A percentile compares a stretch with the other conserved stretches of the same genome.
These are phyloP conservation scores for Euborellia annulipes DNA, from an alignment of 1,140 invertebrate species.

Conservation along the genomic window DNA sequence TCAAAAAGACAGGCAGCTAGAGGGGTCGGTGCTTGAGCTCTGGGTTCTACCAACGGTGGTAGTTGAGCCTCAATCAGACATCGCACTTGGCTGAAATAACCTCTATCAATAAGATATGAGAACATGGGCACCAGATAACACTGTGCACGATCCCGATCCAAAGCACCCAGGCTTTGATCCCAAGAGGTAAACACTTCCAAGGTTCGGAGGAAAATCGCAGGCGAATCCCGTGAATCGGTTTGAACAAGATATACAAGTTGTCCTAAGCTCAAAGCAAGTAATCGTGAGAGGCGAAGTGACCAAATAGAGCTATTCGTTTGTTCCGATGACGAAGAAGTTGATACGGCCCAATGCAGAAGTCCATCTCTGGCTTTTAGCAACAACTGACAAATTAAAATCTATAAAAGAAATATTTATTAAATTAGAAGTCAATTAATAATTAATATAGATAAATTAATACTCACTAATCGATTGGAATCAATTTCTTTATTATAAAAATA, in stretches of 20 bases:
- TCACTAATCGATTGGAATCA: constrained; percentile 57
- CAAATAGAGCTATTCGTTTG: constrained; percentile 31
- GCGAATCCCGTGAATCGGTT: constrained; percentile 29
- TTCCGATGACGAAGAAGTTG: too few relatives aligned
- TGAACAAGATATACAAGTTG: constrained; percentile 14
- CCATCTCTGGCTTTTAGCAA: constrained; percentile 39
- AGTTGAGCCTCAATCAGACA: constrained; percentile 51
- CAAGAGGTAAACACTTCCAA: constrained; percentile 58
- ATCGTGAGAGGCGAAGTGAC: constrained; percentile 39
- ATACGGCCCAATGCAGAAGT: constrained; percentile 27
- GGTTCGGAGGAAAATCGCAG: constrained; percentile 61
- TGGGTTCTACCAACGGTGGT: constrained; percentile 50
- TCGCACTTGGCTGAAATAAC: constrained; percentile 59
- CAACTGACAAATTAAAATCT: constrained; percentile 41
- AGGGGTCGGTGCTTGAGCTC: constrained; percentile 51
- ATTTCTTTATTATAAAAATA: constrained; percentile 57
- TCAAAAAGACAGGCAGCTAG: constrained; percentile 56
- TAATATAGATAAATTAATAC: constrained; percentile 14
- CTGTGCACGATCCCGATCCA: constrained; percentile 27
- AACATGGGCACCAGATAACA: constrained; percentile 12
- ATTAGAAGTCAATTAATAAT: neutral
- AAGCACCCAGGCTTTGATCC: constrained; percentile 31
- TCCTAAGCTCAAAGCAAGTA: constrained; percentile 30
- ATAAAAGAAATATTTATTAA: constrained; percentile 11
- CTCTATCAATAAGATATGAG: constrained; percentile 20